These are phyloP conservation scores for Andrena bucephala DNA, from an alignment of 2,888 invertebrate genomes.

Conservation along the genomic window DNA sequence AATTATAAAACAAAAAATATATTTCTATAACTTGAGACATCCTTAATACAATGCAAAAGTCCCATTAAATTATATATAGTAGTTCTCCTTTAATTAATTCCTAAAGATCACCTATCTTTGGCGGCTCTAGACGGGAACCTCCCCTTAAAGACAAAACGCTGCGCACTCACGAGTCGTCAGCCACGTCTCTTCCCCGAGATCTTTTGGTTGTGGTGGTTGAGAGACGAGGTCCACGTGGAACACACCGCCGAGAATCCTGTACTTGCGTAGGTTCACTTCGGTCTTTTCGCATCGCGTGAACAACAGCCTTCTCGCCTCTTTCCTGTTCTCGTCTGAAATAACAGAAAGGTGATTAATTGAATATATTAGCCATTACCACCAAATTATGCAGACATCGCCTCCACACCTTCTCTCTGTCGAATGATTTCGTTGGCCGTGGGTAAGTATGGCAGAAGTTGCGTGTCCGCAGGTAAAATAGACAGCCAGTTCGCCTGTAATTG, in stretches of 20 bases:
- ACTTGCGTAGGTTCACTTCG: conserved; percentile 91
- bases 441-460: conserved; percentile 83
- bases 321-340: conserved; percentile 83
- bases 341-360: neutral
- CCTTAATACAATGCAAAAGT: too few species aligned
- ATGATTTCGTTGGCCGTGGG: conserved; percentile 79
- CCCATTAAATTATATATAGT: too few species aligned
- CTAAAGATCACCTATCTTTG: too few species aligned
- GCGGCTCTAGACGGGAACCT: too few species aligned
- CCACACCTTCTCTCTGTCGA: conserved; percentile 74
- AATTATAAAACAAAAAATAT: too few species aligned
- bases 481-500: conserved; percentile 84
- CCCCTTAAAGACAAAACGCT: neutral
- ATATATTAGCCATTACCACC: neutral
- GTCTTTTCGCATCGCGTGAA: conserved; percentile 79
- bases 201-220: conserved; percentile 92
- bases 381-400: neutral
- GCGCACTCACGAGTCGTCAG: conserved; percentile 87
- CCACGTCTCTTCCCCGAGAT: conserved; percentile 85
- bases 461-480: neutral
- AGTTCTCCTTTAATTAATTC: too few species aligned
- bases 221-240: conserved; percentile 90
- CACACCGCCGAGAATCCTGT: conserved; percentile 91
- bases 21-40: too few species aligned
- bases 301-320: conserved; percentile 74